Evolutionary conservation across 2,113 vertebrate genomes (phyloP), one percentile per base, ranked within the genome.

Genomic region (Myanophis thanlyinensis): DNA sequence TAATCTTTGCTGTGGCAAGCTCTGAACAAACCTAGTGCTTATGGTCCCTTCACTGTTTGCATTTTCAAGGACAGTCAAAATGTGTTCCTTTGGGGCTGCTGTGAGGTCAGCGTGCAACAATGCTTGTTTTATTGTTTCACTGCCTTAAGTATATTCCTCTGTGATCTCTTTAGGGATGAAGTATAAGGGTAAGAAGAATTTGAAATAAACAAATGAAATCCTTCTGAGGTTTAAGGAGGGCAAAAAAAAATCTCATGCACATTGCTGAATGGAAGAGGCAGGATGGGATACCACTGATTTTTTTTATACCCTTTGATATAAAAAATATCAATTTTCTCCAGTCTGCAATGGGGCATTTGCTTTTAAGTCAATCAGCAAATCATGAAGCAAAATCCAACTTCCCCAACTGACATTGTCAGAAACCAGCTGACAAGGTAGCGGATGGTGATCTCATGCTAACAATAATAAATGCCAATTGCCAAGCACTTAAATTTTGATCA

Each of bases 151-250:
- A 49, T 87, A 87, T 87, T 30, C 85, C 27, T 13, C 47, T 87
- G 25, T 18, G 47, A 87, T 30, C 85, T 87, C 27, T 49, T 87
- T 49, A 15, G 7, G 85, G 13, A 80, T 44, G 73, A 80, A 80
- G 73, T 80, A 22, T 22, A n/a, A n/a, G 47, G 27, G 85, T 49
- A 49, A 30, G 27, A 87, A 18, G 13, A 87, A 48, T 4, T 27
- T 49, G 13, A 48, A 15, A 47, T 49, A 49, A 47, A 85, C 46
- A 47, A 47, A 54, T n/a, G n/a, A 85, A 86, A 80, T 47, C 44
- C 40, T n/a, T 51, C 84, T 54, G 93, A 95, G 91, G 93, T 94
- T 95, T 95, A 89, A 91, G 92, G 92, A 88, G 46, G 92, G 7
- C 40, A 80, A 27, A 85, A 27, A 85, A 27, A 73, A 85, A 85